Evolutionary conservation across 2,888 invertebrate species (phyloP).

Genomic region (Phasia obesa): DNA sequence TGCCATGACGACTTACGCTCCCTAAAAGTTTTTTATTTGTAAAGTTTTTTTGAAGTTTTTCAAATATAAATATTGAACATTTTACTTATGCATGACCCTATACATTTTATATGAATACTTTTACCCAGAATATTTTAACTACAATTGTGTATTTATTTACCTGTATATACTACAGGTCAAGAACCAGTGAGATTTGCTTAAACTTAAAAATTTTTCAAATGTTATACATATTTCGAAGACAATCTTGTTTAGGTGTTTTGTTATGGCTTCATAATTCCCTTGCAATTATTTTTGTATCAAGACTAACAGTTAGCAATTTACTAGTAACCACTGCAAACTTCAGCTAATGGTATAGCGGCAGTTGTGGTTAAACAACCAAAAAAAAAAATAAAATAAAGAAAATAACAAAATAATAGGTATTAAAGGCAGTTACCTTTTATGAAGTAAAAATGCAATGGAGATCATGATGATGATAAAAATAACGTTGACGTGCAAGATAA

Average conservation of each 20-base stretch:
- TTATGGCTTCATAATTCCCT: background rate
- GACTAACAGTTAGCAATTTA: background rate
- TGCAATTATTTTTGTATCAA: slow-evolving; percentile 24
- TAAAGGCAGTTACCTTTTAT: slow-evolving; percentile 48
- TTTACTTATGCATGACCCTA: too few relatives aligned
- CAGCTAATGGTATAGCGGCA: slow-evolving; percentile 48
- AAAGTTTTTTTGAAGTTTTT: too few relatives aligned
- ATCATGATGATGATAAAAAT: slow-evolving; percentile 42
- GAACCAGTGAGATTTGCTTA: too few relatives aligned
- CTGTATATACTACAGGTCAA: too few relatives aligned
- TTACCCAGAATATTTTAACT: too few relatives aligned
- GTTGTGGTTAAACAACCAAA: slow-evolving; percentile 20
- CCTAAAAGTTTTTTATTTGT: too few relatives aligned
- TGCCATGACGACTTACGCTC: too few relatives aligned
- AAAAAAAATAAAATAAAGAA: background rate
- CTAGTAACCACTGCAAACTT: background rate
- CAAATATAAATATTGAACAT: too few relatives aligned
- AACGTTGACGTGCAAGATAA: slow-evolving; percentile 69
- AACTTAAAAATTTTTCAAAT: too few relatives aligned
- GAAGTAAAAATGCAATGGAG: slow-evolving; percentile 42
- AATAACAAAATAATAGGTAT: slow-evolving; percentile 23
- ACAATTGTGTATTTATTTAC: too few relatives aligned
- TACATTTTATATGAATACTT: too few relatives aligned
- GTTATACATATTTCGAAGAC: too few relatives aligned
- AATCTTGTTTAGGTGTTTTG: background rate